phyloP scores from a whole-genome alignment of 2,113 vertebrate species.

The Emydocephalus ijimae region DNA sequence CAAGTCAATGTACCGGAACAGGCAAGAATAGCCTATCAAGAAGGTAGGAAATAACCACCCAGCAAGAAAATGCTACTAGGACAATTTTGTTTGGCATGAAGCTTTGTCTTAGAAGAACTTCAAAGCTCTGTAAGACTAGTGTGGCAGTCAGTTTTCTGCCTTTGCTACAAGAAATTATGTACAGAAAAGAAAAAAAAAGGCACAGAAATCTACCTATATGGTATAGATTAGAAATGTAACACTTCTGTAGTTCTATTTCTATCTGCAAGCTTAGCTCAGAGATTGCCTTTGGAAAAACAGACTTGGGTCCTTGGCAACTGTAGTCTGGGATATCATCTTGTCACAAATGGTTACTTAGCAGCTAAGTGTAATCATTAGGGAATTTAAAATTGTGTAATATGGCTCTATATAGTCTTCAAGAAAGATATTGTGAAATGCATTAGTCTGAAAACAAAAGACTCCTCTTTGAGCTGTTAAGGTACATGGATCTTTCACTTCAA shows the following conservation, averaged over 20 bases:
- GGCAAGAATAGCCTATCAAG: slow-evolving; percentile 45
- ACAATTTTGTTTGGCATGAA: slow-evolving; percentile 12
- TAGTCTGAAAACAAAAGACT: background rate
- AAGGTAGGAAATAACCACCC: slow-evolving; percentile 31
- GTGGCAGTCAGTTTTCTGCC: background rate
- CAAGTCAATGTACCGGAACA: slow-evolving; percentile 82
- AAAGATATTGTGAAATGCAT: background rate
- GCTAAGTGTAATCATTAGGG: background rate
- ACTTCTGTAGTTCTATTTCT: background rate
- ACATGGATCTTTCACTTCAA: background rate
- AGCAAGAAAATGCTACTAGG: slow-evolving; percentile 16
- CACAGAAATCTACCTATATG: background rate
- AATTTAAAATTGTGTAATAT: background rate
- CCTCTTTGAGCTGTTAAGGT: background rate
- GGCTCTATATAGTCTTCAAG: background rate
- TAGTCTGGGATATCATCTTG: background rate
- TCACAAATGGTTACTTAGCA: background rate
- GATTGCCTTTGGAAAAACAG: background rate
- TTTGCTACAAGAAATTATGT: background rate
- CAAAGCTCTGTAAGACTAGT: background rate
- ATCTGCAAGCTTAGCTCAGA: background rate
- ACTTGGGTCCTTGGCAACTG: background rate
- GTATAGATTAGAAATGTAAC: background rate
- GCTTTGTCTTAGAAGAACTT: background rate
- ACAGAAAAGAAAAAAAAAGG: background rate